Evolutionary conservation across 2,113 vertebrate species (phyloP).

Genomic region (Ariopsis seemanni): DNA sequence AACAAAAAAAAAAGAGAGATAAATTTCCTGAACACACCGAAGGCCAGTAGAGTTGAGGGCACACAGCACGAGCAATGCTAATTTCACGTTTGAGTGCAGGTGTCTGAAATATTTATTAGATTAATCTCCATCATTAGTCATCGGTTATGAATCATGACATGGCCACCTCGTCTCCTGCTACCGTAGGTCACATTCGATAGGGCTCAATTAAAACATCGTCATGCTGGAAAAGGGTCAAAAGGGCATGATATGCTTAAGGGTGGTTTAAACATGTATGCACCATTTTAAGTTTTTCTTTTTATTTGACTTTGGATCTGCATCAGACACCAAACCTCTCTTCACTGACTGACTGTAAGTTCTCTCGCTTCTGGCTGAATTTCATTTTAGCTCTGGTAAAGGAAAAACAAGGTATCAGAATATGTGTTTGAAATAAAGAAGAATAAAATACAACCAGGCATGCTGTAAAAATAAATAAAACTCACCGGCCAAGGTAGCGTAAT

Average conservation of each 20-base stretch:
- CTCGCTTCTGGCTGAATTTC: background rate
- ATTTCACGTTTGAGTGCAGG: conserved; percentile 51
- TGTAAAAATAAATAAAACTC: background rate
- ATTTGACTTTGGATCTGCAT: background rate
- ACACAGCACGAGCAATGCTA: conserved; percentile 11
- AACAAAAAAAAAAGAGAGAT: background rate
- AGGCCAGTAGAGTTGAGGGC: background rate
- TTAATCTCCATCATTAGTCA: conserved; percentile 35
- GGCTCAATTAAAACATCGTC: background rate
- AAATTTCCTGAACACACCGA: background rate
- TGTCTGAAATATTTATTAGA: conserved; percentile 41
- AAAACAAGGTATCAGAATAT: background rate
- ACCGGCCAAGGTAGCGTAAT: background rate
- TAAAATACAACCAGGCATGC: too few species aligned
- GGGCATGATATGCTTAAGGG: background rate
- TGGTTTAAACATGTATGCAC: background rate
- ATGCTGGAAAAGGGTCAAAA: background rate
- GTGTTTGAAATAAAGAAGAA: background rate
- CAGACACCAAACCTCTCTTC: background rate
- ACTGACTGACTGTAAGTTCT: background rate
- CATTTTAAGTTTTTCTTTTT: background rate
- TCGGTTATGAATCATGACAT: background rate
- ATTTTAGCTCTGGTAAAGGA: background rate
- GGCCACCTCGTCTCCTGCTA: background rate
- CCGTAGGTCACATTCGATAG: background rate